These are phyloP conservation scores for Ptyas mucosa DNA, from an alignment of 2,113 vertebrate species.

Conservation along the genomic window DNA sequence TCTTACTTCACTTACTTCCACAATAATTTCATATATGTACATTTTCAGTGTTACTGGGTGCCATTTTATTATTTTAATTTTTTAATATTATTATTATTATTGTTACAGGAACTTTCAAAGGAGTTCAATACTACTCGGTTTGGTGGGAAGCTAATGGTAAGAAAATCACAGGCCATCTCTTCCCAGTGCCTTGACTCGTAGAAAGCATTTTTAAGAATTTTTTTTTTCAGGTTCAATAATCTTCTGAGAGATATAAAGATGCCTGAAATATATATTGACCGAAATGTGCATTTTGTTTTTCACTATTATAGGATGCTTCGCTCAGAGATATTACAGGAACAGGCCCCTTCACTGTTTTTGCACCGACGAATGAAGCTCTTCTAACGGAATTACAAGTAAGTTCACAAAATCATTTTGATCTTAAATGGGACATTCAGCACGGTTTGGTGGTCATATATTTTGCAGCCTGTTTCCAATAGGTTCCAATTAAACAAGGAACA, in stretches of 20 bases:
- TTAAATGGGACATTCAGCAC: background rate
- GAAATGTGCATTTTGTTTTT: background rate
- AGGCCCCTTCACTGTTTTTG: slow-evolving; percentile 87
- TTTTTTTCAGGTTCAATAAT: background rate
- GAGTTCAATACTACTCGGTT: background rate
- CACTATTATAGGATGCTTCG: slow-evolving; percentile 60
- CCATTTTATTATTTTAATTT: background rate
- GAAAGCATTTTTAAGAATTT: background rate
- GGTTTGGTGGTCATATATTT: background rate
- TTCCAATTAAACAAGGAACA: background rate
- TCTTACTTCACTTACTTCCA: background rate
- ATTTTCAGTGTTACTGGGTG: background rate
- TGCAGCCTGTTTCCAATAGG: background rate
- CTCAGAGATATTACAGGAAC: slow-evolving; percentile 69
- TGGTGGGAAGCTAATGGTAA: slow-evolving; percentile 1
- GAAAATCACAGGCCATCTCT: background rate
- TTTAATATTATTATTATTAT: background rate
- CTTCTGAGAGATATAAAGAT: background rate
- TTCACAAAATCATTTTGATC: background rate
- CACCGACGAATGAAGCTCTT: slow-evolving; percentile 58
- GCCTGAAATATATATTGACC: background rate
- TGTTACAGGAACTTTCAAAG: slow-evolving; percentile 4
- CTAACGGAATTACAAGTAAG: slow-evolving; percentile 60
- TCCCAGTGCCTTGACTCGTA: background rate
- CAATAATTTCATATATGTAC: background rate